phyloP scores from a whole-genome alignment of 2,113 vertebrate genomes.

The Pterocles gutturalis region DNA sequence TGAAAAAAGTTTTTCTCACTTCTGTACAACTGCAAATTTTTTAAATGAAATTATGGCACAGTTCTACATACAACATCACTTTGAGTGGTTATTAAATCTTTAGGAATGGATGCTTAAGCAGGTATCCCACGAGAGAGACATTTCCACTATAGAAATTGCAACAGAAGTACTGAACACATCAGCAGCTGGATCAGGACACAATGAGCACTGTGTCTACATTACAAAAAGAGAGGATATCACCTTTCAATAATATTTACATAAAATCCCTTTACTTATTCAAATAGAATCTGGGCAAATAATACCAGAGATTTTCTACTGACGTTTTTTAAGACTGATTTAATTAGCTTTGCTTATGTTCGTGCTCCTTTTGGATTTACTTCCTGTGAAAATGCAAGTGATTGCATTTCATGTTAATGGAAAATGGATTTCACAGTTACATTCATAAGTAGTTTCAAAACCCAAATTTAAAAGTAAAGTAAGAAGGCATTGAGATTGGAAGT shows the following conservation, averaged over 20 bases:
- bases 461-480: neutral
- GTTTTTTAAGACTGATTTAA: conserved; percentile 16
- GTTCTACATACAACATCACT: neutral
- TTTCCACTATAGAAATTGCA: neutral
- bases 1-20: neutral
- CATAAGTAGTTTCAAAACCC: neutral
- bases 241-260: conserved; percentile 44
- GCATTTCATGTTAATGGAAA: neutral
- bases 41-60: neutral
- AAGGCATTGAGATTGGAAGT: neutral
- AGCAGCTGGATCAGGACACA: neutral
- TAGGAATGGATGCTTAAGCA: neutral
- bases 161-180: neutral
- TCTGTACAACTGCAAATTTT: accelerated
- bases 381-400: neutral
- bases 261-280: conserved; percentile 8
- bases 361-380: neutral
- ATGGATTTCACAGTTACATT: neutral
- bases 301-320: conserved; percentile 4
- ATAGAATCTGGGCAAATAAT: conserved; percentile 15
- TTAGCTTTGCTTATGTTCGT: neutral
- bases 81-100: neutral
- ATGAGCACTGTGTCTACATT: neutral
- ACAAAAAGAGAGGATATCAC: neutral
- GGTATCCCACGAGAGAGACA: neutral